These are phyloP conservation scores for Eospalax fontanierii DNA, from an alignment of 2,797 vertebrate species.

Conservation along the genomic window DNA sequence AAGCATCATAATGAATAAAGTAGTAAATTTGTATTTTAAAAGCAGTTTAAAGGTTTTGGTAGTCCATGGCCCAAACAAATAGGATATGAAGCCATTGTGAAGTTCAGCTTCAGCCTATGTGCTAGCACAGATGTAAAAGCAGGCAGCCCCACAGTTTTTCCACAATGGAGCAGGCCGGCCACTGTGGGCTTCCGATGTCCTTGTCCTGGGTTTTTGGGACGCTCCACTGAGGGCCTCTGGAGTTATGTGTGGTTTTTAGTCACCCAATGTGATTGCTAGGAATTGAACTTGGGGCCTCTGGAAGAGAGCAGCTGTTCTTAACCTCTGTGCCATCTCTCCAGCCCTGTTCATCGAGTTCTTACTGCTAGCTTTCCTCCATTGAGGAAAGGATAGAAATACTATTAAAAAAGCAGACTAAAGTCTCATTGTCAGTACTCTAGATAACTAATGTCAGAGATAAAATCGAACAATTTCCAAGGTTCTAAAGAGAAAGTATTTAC, in stretches of 20 bases:
- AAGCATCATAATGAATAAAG: background rate
- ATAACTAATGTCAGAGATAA: background rate
- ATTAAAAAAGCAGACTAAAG: background rate
- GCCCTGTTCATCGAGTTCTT: no score
- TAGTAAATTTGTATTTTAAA: constrained; percentile 37
- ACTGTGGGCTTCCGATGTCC: background rate
- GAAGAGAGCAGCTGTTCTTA: no score
- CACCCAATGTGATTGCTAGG: no score
- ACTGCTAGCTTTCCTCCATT: background rate
- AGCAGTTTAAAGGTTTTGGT: background rate
- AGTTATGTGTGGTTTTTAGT: no score
- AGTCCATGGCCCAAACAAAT: background rate
- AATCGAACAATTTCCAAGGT: background rate
- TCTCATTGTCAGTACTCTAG: background rate
- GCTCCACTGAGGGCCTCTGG: background rate
- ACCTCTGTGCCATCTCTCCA: no score
- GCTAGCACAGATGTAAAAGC: background rate
- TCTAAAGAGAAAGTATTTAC: constrained; percentile 15
- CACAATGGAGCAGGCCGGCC: background rate
- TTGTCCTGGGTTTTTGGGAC: background rate
- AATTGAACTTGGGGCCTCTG: no score
- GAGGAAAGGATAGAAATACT: background rate
- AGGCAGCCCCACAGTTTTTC: no score
- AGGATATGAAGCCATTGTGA: background rate
- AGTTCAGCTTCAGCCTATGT: background rate